A percentile compares a stretch with the other conserved stretches of the same genome.
Conservation (phyloP, 2,113 vertebrate genomes). For the Ophiodon elongatus region DNA sequence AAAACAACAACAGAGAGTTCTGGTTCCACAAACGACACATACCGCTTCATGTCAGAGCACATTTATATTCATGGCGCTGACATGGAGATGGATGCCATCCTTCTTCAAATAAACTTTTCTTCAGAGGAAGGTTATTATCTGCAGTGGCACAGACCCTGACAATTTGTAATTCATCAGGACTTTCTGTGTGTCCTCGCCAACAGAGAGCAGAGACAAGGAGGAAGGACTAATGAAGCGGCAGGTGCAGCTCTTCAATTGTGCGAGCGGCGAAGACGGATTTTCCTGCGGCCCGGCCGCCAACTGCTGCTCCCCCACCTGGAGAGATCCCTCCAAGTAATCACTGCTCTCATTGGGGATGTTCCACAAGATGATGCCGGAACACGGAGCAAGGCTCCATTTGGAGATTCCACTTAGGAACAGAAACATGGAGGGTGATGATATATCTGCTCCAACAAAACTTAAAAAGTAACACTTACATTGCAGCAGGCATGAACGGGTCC, state of each 20-base stretch:
- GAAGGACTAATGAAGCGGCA: conserved; percentile 59
- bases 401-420: conserved; percentile 37
- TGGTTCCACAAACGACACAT: conserved; percentile 22
- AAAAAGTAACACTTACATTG: background rate
- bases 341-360: conserved; percentile 11
- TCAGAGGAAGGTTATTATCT: conserved; percentile 54
- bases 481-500: background rate
- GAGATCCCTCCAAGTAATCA: conserved; percentile 43
- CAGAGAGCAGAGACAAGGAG: conserved; percentile 44
- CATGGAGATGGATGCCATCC: conserved; percentile 23
- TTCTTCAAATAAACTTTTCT: conserved; percentile 61
- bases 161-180: conserved; percentile 50
- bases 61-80: conserved; percentile 47
- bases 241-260: conserved; percentile 65
- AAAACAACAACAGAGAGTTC: conserved; percentile 31
- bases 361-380: background rate
- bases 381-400: conserved; percentile 30
- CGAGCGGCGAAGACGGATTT: conserved; percentile 22
- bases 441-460: background rate
- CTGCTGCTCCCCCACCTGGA: conserved; percentile 32
- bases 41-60: conserved; percentile 27
- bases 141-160: conserved; percentile 39
- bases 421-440: conserved; percentile 8
- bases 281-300: background rate
- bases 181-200: conserved; percentile 38